Percentiles rank a stretch among this genome's conserved stretches.
Conservation (phyloP, 2,888 invertebrate genomes). For the Deilephila porcellus region DNA sequence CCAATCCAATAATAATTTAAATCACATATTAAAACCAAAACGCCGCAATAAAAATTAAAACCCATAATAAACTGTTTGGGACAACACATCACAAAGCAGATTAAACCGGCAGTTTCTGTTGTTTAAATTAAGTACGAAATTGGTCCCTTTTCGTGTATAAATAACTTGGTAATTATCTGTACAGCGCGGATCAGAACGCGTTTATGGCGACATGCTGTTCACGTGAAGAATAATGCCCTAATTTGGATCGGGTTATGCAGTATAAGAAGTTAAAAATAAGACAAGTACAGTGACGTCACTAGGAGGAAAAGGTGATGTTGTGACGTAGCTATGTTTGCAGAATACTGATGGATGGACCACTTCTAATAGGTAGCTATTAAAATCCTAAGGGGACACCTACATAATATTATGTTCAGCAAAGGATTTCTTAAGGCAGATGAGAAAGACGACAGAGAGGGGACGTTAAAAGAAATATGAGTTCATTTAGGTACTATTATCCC, state of each 20-base stretch:
- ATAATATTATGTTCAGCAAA: too few species aligned
- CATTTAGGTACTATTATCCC: too few species aligned
- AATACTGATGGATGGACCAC: too few species aligned
- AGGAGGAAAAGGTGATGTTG: neutral
- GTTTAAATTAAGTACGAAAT: constrained; percentile 63
- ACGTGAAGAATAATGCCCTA: constrained; percentile 62
- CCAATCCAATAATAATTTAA: constrained; percentile 7
- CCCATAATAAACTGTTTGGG: constrained; percentile 41
- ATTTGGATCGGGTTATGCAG: constrained; percentile 55
- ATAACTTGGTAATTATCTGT: constrained; percentile 62
- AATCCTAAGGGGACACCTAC: too few species aligned
- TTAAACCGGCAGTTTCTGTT: constrained; percentile 61
- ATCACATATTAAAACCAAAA: constrained; percentile 33
- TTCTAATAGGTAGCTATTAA: too few species aligned
- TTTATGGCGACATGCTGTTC: constrained; percentile 65
- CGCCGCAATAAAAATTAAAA: constrained; percentile 34
- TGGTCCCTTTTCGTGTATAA: constrained; percentile 61
- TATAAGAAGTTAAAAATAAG: neutral
- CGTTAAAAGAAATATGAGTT: too few species aligned
- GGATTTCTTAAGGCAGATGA: too few species aligned
- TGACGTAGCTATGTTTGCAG: neutral
- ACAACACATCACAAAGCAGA: constrained; percentile 53
- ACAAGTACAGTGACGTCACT: neutral
- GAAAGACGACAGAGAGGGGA: too few species aligned
- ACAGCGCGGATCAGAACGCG: constrained; percentile 58